Evolutionary conservation across 2,797 vertebrate species (phyloP), one percentile per base, ranked within the genome.

Genomic region (Chiroxiphia lanceolata): DNA sequence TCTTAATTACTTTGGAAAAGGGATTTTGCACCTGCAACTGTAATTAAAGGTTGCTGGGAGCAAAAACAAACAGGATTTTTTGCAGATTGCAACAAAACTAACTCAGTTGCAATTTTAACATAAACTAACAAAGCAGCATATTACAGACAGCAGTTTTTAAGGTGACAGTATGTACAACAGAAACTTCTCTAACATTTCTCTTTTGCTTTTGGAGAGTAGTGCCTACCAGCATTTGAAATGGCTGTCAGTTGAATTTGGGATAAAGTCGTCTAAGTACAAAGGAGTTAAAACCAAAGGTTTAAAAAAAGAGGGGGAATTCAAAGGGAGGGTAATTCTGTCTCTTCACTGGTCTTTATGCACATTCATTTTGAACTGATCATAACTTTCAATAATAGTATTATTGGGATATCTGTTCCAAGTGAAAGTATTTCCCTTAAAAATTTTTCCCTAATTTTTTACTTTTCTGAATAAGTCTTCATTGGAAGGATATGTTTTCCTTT

Each of bases 141-240:
- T 60, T 83, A 34, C 20, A 47, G 38, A 6, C 4, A 48, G 26
- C 8, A 42, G 3, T 71, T 77, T 50, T 31, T 76, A 54, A 68
- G 47, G 26, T 74, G 18, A 4, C 17, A 13, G 0, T 11, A 8
- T 29, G 33, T 81, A 15, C 22, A 44, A 31, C 0, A 2, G 51
- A 51, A 79, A 11, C 26, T 36, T 50, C 57, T 68, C 33, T 18
- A 1, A 8, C 31, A 5, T 89, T 91, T 77, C 64, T 27, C 57
- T 50, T 92, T 75, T 63, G 13, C 34, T 84, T 17, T 19, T 1
- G 3, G 42, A 50, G 50, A 26, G 22, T 9, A 21, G 29, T 47
- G 27, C 67, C 3, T 65, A 9, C 27, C 33, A 77, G 38, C 11
- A 7, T 89, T 77, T 59, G 54, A 48, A 65, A 50, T 10, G 22